Percentiles rank a stretch among this genome's conserved stretches.
phyloP scores from a whole-genome alignment of 2,888 invertebrate species.

The Stramonita haemastoma region DNA sequence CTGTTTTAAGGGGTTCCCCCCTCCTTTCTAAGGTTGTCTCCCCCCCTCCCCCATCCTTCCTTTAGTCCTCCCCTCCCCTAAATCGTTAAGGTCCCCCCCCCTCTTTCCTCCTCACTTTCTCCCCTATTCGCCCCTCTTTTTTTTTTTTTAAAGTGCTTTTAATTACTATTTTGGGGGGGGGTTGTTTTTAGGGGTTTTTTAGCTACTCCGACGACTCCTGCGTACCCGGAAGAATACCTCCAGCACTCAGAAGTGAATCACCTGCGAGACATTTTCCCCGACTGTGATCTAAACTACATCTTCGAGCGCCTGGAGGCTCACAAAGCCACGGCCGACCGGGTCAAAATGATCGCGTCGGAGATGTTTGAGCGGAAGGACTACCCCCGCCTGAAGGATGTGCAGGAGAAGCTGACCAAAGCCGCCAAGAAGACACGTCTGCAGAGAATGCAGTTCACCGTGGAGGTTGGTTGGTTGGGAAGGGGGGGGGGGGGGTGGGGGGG shows the following conservation, averaged over 20 bases:
- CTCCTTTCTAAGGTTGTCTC: too few species aligned
- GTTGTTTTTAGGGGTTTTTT: too few species aligned
- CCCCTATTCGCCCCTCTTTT: too few species aligned
- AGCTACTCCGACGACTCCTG: too few species aligned
- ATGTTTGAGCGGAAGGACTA: constrained; percentile 67
- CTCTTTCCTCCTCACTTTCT: too few species aligned
- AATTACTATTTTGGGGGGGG: not conserved
- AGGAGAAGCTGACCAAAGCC: constrained; percentile 55
- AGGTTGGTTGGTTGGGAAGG: constrained; percentile 28
- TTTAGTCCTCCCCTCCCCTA: too few species aligned
- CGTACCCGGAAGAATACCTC: not conserved
- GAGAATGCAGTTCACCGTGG: constrained; percentile 53
- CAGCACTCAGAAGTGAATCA: constrained; percentile 64
- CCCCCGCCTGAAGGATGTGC: constrained; percentile 65
- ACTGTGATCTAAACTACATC: constrained; percentile 73
- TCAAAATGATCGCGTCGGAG: constrained; percentile 61
- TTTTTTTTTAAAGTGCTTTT: not conserved
- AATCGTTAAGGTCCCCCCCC: too few species aligned
- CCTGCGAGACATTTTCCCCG: constrained; percentile 67
- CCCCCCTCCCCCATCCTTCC: too few species aligned
- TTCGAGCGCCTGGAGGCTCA: constrained; percentile 61
- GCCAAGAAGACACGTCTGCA: constrained; percentile 47
- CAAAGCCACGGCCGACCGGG: constrained; percentile 56
- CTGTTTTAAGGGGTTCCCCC: too few species aligned
- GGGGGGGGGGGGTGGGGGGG: too few species aligned